Evolutionary conservation across 2,797 vertebrate species (phyloP), one percentile per base, ranked within the genome.

Genomic region (Tapera naevia): DNA sequence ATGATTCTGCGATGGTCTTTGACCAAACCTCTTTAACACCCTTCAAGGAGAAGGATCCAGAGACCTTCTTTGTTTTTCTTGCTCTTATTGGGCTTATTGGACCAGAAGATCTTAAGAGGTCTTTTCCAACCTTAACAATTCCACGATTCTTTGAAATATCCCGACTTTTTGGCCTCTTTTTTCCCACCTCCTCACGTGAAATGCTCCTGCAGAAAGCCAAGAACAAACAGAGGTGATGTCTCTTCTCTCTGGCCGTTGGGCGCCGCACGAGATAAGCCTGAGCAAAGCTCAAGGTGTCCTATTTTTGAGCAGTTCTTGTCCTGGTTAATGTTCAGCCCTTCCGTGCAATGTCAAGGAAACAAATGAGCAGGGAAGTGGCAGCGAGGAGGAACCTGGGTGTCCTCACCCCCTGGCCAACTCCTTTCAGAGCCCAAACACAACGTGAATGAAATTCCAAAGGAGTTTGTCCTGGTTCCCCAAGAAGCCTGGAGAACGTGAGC

Each of bases 271-370:
- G 86, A 86, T 92, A 80, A 95, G 80, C 16, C 11, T 21, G 94
- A 93, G 93, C 93, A 91, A 91, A 94, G 93, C 91, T 94, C 89
- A 90, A 92, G 84, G 91, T 73, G 8, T 60, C 50, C 33, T 37
- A 66, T 75, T 86, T 87, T 64, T 16, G 78, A 91, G 89, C 35
- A 69, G 66, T 15, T 57, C 91, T 90, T 81, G 87, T 60, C 91
- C 89, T 91, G 78, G 89, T 93, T 94, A 93, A 95, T 87, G 89
- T 92, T 92, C 94, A 96, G 91, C 89, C 91, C 70, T n/a, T 80
- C 89, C 64, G 84, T n/a, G 91, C 89, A 71, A 71, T 33, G 87
- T 80, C 93, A 93, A 79, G 93, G 57, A 89, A 86, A 91, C 86
- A 66, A 91, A 94, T 78, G 89, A 92, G 50, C 24, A 28, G 84